Base-by-base conservation (phyloP, 1,140 invertebrate genomes). In the Apolygus lucorum region DNA sequence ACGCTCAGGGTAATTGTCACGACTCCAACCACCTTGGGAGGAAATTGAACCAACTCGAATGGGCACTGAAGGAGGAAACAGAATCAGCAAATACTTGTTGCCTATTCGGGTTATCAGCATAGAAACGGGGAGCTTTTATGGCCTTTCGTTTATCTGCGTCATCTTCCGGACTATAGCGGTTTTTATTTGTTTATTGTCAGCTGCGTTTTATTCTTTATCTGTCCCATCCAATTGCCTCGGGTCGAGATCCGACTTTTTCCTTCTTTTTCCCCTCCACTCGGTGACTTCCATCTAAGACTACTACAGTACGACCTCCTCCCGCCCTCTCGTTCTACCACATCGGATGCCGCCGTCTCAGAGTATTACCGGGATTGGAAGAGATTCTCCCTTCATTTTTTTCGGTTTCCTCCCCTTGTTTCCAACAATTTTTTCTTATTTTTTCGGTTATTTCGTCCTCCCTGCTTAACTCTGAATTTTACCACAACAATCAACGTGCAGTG, bases 181-280 rank as follows among this genome's bases (percentile, higher is more conserved):
- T 66, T 66, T 66, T 66, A 66, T 66, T 66, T 66, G 64, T 66
- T 66, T 66, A 66, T 66, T 66, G 64, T 66, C 64, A 66, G 64
- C 64, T 66, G 28, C n/a, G 64, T 34, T 28, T n/a, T 66, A 66
- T 66, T 66, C 64, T 66, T 66, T 66, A 66, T 66, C 64, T 66
- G 64, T 42, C 64, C 64, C 27, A 66, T 66, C 64, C 64, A 66
- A 66, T 66, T 66, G 64, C 64, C 28, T 34, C 29, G 64, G 64
- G 64, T 66, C 64, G 64, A 21, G 54, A 59, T 11, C 54, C 22
- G 54, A 59, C 54, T 59, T 59, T 59, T 59, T 59, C 54, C 22
- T 59, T 14, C 54, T 11, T 59, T 59, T 59, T 59, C 22, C 54
- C 22, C 22, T 24, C 22, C 54, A 4, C 54, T 17, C 22, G 8